phyloP scores from a whole-genome alignment of 2,888 invertebrate genomes.

The Choristoneura rosaceana region DNA sequence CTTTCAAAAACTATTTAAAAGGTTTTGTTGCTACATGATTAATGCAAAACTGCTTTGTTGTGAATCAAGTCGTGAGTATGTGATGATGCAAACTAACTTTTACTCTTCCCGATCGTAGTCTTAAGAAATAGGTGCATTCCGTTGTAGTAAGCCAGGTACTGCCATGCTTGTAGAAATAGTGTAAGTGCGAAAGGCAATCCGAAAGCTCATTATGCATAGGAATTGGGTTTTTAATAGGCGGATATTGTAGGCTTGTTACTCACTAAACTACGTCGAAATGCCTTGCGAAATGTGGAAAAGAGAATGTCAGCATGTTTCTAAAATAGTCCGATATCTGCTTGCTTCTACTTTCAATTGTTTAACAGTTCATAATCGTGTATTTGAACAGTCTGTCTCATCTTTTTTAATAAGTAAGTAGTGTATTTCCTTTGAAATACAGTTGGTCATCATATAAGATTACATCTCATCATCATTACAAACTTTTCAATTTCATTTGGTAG shows the following conservation, averaged over 20 bases:
- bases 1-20: not conserved
- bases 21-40: not conserved
- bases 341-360: conserved; percentile 5
- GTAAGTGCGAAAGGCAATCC: not conserved
- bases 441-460: conserved; percentile 20
- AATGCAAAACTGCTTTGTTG: not conserved
- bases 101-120: conserved; percentile 5
- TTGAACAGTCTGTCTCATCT: not conserved
- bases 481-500: conserved; percentile 3
- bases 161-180: not conserved
- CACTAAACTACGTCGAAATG: conserved; percentile 11
- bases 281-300: conserved; percentile 7
- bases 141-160: not conserved
- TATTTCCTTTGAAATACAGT: not conserved
- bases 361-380: not conserved
- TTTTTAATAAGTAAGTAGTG: conserved; percentile 1
- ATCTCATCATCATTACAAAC: not conserved
- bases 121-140: not conserved
- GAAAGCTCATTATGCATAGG: not conserved
- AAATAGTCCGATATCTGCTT: not conserved
- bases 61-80: not conserved
- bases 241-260: not conserved
- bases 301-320: conserved; percentile 5
- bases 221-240: conserved; percentile 5
- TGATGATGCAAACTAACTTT: conserved; percentile 1